Percentiles rank a stretch among this genome's conserved stretches.
These are phyloP conservation scores for Proteles cristata DNA, from an alignment of 2,113 vertebrate genomes.

Conservation along the genomic window DNA sequence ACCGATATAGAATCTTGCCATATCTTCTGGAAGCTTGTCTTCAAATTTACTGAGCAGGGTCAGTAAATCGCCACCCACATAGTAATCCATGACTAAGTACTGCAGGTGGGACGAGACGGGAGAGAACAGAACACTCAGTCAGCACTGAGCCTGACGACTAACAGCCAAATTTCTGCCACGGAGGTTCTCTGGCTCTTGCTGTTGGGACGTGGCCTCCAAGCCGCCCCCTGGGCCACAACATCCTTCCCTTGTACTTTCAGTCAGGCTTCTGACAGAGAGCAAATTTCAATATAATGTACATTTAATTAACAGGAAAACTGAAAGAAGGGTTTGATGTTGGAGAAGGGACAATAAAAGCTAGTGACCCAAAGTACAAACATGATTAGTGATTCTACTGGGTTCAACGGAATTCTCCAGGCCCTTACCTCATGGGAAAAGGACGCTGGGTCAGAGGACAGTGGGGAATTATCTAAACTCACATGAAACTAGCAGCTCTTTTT, in stretches of 20 bases:
- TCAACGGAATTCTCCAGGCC: neutral
- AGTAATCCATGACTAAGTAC: constrained; percentile 99
- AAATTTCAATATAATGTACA: too few species aligned
- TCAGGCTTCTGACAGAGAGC: neutral
- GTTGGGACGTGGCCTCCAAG: fast-evolving
- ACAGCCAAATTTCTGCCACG: fast-evolving
- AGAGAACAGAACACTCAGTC: neutral
- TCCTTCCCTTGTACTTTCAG: too few species aligned
- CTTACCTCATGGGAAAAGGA: neutral
- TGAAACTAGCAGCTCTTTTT: neutral
- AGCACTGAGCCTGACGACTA: neutral
- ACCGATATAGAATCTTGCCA: constrained; percentile 97
- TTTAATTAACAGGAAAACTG: neutral
- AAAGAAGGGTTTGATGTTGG: fast-evolving
- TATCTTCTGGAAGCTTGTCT: constrained; percentile 97
- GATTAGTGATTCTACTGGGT: fast-evolving
- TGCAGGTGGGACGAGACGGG: constrained; percentile 68
- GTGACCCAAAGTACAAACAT: neutral
- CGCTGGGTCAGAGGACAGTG: neutral
- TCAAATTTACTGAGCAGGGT: constrained; percentile 99
- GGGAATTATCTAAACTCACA: neutral
- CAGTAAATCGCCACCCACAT: constrained; percentile 97
- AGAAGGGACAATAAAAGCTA: neutral
- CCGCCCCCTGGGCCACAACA: neutral
- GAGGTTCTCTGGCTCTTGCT: fast-evolving